Conservation (phyloP, 2,113 vertebrate genomes). For the Trogon surrucura region DNA sequence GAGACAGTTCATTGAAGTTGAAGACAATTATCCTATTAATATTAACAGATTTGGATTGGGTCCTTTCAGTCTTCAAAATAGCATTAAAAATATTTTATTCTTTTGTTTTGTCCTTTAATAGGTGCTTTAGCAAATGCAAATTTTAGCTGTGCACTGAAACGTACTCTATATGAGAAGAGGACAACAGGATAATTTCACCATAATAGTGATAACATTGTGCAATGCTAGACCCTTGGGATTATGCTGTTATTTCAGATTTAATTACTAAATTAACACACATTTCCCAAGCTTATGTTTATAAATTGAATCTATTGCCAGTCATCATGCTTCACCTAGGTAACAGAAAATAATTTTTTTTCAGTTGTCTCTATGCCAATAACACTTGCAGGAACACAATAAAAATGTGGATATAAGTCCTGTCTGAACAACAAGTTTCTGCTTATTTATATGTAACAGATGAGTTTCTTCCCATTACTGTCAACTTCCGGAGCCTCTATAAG, state of each 20-base stretch:
- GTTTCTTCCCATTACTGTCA: background rate
- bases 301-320: conserved; percentile 50
- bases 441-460: background rate
- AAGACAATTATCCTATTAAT: background rate
- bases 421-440: background rate
- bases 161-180: background rate
- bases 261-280: conserved; percentile 64
- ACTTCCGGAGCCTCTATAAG: background rate
- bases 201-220: conserved; percentile 23
- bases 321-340: background rate
- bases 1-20: background rate
- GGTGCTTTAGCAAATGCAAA: background rate
- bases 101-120: background rate
- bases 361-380: background rate
- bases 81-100: background rate
- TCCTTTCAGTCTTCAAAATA: background rate
- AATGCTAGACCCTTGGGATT: background rate
- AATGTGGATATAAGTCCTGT: background rate
- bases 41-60: background rate
- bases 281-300: conserved; percentile 42
- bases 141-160: background rate
- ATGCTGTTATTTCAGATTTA: conserved; percentile 56
- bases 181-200: conserved; percentile 18
- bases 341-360: background rate
- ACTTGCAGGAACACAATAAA: background rate